Evolutionary conservation across 1,140 invertebrate genomes (phyloP).

Genomic region (Drosophila watanabei): DNA sequence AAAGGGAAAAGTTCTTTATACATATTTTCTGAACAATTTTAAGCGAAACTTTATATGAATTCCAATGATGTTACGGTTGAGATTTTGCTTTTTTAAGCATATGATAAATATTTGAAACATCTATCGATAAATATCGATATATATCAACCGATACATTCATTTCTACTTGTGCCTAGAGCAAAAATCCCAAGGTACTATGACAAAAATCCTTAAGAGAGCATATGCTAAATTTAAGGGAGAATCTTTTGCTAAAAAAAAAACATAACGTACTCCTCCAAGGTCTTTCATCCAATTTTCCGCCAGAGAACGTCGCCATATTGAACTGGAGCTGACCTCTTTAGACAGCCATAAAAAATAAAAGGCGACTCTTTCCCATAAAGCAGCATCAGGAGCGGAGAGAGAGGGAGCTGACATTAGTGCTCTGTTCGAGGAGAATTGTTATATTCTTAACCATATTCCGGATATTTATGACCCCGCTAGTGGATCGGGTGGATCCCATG

Average conservation of each 20-base stretch:
- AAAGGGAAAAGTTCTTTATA: neutral
- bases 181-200: neutral
- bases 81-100: too few relatives aligned
- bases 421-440: slow-evolving; percentile 59
- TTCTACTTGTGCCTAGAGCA: too few relatives aligned
- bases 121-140: too few relatives aligned
- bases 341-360: slow-evolving; percentile 32
- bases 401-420: slow-evolving; percentile 38
- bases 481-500: slow-evolving; percentile 13
- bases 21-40: neutral
- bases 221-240: neutral
- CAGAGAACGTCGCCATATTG: slow-evolving; percentile 18
- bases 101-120: too few relatives aligned
- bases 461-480: slow-evolving; percentile 72
- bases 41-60: neutral
- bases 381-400: slow-evolving; percentile 32
- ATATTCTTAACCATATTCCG: slow-evolving; percentile 81
- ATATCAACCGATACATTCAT: too few relatives aligned
- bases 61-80: neutral
- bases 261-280: neutral
- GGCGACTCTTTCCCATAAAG: slow-evolving; percentile 22
- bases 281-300: neutral
- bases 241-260: neutral
- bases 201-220: neutral
- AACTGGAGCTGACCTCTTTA: slow-evolving; percentile 21